A percentile compares a stretch with the other conserved stretches of the same genome.
These are phyloP conservation scores for Hydropsyche betteni DNA, from an alignment of 2,888 invertebrate species.

Conservation along the genomic window DNA sequence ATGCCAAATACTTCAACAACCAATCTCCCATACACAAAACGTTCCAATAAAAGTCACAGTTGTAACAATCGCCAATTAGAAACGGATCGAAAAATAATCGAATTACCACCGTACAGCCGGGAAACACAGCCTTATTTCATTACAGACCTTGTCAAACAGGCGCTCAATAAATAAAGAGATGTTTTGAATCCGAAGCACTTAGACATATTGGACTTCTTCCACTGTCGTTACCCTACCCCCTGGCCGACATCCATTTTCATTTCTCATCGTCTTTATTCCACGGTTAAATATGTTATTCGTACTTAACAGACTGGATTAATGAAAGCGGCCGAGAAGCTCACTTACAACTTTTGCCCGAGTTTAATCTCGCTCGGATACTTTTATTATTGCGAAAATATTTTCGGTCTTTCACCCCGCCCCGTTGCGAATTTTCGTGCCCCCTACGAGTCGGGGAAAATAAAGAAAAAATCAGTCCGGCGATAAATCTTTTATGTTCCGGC, in stretches of 20 bases:
- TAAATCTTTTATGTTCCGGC: conserved; percentile 15
- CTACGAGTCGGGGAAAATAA: not conserved
- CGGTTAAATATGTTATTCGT: conserved; percentile 21
- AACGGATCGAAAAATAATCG: too few relatives aligned
- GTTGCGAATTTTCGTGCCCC: not conserved
- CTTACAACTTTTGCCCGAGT: conserved; percentile 1
- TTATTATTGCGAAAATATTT: conserved; percentile 23
- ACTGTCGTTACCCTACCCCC: not conserved
- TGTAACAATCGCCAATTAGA: too few relatives aligned
- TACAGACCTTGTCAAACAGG: not conserved
- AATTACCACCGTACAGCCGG: too few relatives aligned
- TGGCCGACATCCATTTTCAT: not conserved
- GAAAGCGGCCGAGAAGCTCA: not conserved
- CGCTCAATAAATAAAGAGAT: conserved; percentile 26
- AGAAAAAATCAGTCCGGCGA: conserved; percentile 2
- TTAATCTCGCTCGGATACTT: conserved; percentile 17
- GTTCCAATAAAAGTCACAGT: too few relatives aligned
- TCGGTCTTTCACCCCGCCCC: not conserved
- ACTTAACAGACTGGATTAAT: conserved; percentile 17
- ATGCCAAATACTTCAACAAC: too few relatives aligned
- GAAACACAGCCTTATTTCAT: too few relatives aligned
- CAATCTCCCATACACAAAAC: too few relatives aligned
- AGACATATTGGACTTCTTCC: conserved; percentile 1
- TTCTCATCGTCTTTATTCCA: not conserved
- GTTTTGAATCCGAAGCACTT: conserved; percentile 11